These are phyloP conservation scores for Epinotia ramella DNA, from an alignment of 2,888 invertebrate genomes.

Conservation along the genomic window DNA sequence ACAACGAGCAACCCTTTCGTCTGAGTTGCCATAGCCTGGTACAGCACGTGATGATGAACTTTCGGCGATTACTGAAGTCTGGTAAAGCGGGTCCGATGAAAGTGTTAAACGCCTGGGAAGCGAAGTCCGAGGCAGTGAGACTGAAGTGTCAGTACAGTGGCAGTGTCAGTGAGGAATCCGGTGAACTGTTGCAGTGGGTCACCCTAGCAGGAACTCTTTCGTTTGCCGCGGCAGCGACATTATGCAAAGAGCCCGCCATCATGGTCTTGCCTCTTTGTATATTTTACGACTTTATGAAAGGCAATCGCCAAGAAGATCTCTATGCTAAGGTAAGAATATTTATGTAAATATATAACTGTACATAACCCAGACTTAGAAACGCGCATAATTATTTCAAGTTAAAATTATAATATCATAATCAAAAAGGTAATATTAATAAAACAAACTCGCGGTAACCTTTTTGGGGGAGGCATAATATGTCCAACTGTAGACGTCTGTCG, in stretches of 20 bases:
- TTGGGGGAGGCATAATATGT: too few relatives aligned
- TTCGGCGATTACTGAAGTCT: conserved; percentile 73
- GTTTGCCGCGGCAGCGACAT: conserved; percentile 92
- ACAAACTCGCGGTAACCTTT: too few relatives aligned
- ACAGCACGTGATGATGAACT: conserved; percentile 77
- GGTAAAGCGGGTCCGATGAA: conserved; percentile 75
- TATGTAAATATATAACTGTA: conserved; percentile 23
- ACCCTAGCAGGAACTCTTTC: conserved; percentile 87
- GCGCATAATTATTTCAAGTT: too few relatives aligned
- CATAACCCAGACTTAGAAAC: too few relatives aligned
- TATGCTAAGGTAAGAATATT: conserved; percentile 83
- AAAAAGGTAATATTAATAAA: too few relatives aligned
- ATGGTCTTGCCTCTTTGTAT: conserved; percentile 96
- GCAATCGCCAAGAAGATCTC: conserved; percentile 78
- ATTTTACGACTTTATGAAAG: conserved; percentile 92
- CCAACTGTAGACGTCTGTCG: too few relatives aligned
- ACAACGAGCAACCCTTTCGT: conserved; percentile 72
- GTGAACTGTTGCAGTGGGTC: conserved; percentile 80
- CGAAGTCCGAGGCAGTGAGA: conserved; percentile 66
- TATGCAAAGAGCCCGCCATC: conserved; percentile 98
- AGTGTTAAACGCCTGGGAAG: conserved; percentile 71
- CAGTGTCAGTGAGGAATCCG: conserved; percentile 75
- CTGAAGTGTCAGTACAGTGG: conserved; percentile 74
- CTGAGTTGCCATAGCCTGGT: conserved; percentile 77
- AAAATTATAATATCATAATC: too few relatives aligned